These are phyloP conservation scores for Hippocampus zosterae DNA, from an alignment of 2,113 vertebrate genomes.

Conservation along the genomic window DNA sequence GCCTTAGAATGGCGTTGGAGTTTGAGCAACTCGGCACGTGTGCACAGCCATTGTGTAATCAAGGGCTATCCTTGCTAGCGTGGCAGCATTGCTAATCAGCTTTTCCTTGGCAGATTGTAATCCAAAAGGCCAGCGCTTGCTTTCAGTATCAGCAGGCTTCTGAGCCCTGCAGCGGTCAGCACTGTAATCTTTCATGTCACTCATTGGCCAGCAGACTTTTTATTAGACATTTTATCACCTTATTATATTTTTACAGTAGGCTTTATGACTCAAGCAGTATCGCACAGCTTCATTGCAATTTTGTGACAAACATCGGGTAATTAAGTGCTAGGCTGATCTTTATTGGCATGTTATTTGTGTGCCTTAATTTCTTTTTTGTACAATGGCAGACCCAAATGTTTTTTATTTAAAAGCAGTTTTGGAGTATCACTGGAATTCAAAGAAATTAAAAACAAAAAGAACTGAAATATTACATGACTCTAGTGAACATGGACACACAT, in stretches of 20 bases:
- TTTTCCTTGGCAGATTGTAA: slow-evolving; percentile 62
- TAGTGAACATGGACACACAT: not conserved
- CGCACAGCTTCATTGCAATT: not conserved
- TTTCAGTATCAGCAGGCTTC: slow-evolving; percentile 57
- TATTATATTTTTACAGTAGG: not conserved
- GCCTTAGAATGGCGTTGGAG: not conserved
- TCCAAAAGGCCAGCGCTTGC: slow-evolving; percentile 60
- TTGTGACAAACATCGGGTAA: not conserved
- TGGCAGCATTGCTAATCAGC: slow-evolving; percentile 59
- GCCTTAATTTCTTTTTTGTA: not conserved
- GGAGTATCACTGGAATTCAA: not conserved
- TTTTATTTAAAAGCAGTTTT: not conserved
- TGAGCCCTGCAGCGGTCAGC: slow-evolving; percentile 31
- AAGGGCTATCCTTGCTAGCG: slow-evolving; percentile 25
- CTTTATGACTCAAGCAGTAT: not conserved
- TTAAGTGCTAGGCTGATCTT: not conserved
- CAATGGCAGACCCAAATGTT: not conserved
- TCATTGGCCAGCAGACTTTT: slow-evolving; percentile 41
- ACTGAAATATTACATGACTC: not conserved
- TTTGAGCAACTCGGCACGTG: slow-evolving; percentile 23
- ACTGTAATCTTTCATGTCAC: slow-evolving; percentile 33
- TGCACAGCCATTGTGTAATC: slow-evolving; percentile 52
- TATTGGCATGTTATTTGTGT: not conserved
- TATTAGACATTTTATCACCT: slow-evolving; percentile 30
- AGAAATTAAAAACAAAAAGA: not conserved